Base-by-base conservation (phyloP, 2,888 invertebrate species). In the Agrochola macilenta region DNA sequence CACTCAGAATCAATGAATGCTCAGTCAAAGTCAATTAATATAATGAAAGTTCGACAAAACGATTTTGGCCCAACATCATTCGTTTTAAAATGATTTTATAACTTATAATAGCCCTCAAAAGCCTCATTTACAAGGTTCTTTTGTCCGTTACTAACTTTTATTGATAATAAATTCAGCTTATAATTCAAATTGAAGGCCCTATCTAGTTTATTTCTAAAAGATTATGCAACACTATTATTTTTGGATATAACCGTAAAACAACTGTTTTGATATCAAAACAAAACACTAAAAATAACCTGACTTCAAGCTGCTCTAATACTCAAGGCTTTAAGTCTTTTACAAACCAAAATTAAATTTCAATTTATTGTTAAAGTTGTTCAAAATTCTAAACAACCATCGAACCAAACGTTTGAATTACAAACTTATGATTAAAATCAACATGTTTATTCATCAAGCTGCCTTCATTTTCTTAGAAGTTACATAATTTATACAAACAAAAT, bases 381-480 rank as follows among this genome's bases (percentile, higher is more conserved):
- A 54, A 72, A 82, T 82, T 72, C 64, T 43, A 54, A 69, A 20
- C 52, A 82, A 69, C 58, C 12, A 35, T 54, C 9, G 7, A 46
- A 35, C 66, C 26, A 76, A 71, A 64, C 35, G 30, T 69, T 82
- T 65, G 54, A 69, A 69, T 57, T 58, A 64, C 30, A 72, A 81
- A 82, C 58, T 83, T 83, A 64, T 77, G 69, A 79, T 79, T 61
- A 63, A 63, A 71, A 71, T 83, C 52, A 63, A 65, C 63, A 72
- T 79, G 63, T 69, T 74, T 84, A 83, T 79, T 84, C 69, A 84
- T 84, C 72, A 80, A 66, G 43, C 65, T 35, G 30, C 30, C 65
- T 69, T 79, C 58, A 68, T 17, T 72, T 80, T 80, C 64, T 65
- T 70, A 39, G 66, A 65, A 83, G 35, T 57, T n/a, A 72, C 69